These are phyloP conservation scores for Stenichneumon culpator DNA, from an alignment of 2,888 invertebrate species.

Conservation along the genomic window DNA sequence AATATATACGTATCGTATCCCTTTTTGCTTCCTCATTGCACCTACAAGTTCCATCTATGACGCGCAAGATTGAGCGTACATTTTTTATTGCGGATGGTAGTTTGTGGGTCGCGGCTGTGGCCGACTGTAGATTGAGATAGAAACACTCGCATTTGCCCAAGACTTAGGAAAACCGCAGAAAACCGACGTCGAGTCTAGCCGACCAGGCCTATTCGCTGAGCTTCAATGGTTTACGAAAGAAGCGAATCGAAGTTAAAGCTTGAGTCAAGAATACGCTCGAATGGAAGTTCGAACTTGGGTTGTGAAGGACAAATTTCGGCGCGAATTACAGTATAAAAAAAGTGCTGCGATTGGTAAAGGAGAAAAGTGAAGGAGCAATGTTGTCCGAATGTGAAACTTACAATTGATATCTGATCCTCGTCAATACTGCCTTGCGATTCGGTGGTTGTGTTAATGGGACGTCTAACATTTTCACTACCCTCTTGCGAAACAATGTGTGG, in stretches of 20 bases:
- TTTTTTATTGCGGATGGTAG: no score
- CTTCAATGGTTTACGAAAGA: not conserved
- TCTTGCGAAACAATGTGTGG: slow-evolving; percentile 80
- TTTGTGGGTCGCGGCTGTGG: no score
- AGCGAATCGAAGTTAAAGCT: not conserved
- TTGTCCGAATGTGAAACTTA: slow-evolving; percentile 69
- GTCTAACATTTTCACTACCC: slow-evolving; percentile 76
- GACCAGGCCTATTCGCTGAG: no score
- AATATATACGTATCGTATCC: no score
- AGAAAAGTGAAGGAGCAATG: not conserved
- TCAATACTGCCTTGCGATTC: slow-evolving; percentile 83
- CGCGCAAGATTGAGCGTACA: no score
- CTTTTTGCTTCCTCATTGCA: no score
- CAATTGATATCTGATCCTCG: slow-evolving; percentile 83
- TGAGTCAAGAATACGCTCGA: not conserved
- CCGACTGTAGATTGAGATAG: no score
- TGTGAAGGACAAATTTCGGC: not conserved
- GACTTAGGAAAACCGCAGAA: no score
- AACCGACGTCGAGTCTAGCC: no score
- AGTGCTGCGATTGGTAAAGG: not conserved
- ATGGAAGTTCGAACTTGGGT: not conserved
- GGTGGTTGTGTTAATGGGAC: slow-evolving; percentile 79
- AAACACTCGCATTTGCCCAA: no score
- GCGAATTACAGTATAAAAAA: not conserved
- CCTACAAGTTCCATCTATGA: no score